A percentile compares a stretch with the other conserved stretches of the same genome.
Conservation (phyloP, 2,113 vertebrate species). For the Cebus imitator region DNA sequence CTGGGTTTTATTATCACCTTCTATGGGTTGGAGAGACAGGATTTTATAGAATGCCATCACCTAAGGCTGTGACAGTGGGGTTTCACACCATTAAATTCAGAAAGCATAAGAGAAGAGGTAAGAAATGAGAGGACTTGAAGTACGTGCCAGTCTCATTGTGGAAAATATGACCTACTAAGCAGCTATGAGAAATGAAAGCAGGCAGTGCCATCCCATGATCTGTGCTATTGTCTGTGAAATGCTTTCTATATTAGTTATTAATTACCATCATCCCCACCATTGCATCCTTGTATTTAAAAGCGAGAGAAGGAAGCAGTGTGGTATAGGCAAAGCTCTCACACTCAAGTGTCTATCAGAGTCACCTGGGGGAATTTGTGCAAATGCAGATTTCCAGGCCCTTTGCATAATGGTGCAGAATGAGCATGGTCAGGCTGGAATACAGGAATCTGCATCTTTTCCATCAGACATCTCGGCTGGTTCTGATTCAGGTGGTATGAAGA, state of each 20-base stretch:
- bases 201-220: background rate
- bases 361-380: background rate
- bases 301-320: background rate
- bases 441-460: background rate
- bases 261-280: background rate
- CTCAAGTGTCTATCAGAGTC: background rate
- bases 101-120: background rate
- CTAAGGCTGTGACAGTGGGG: background rate
- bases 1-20: constrained; percentile 40
- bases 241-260: background rate
- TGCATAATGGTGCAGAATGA: too few species aligned
- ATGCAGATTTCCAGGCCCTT: background rate
- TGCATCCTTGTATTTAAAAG: background rate
- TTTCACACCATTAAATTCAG: constrained; percentile 58
- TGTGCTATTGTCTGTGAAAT: background rate
- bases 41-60: constrained; percentile 44
- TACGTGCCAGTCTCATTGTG: background rate
- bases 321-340: background rate
- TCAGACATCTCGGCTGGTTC: background rate
- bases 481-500: background rate
- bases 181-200: background rate
- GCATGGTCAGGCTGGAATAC: rapidly evolving
- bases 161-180: background rate
- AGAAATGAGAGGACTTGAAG: background rate
- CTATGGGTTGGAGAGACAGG: background rate